Evolutionary conservation across 2,888 invertebrate species (phyloP).

Genomic region (Hypsopygia costalis): DNA sequence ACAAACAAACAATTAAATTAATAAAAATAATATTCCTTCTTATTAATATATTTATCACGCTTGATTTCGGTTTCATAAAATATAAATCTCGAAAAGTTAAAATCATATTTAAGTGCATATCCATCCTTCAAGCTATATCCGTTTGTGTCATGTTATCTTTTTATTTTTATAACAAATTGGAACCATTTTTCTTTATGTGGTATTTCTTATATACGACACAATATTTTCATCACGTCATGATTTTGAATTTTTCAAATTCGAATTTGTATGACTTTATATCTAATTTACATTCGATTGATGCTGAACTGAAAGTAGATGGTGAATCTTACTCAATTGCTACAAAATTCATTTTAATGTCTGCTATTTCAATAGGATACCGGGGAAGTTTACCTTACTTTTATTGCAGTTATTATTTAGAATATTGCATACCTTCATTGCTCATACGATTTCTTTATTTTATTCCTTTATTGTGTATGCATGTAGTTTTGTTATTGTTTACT

Average conservation of each 20-base stretch:
- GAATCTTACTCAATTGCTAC: background rate
- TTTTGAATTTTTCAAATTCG: background rate
- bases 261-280: background rate
- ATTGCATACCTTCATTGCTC: background rate
- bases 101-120: background rate
- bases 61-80: background rate
- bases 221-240: background rate
- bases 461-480: background rate
- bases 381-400: background rate
- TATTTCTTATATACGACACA: background rate
- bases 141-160: background rate
- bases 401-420: background rate
- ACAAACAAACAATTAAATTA: background rate
- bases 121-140: too few relatives aligned
- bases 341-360: background rate
- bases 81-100: background rate
- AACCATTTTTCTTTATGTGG: background rate
- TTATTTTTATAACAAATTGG: background rate
- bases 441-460: background rate
- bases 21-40: background rate
- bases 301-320: background rate
- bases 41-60: background rate
- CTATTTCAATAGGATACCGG: background rate
- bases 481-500: background rate
- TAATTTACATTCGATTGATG: background rate